phyloP scores from a whole-genome alignment of 2,888 invertebrate genomes.

The Bhutanitis thaidina region DNA sequence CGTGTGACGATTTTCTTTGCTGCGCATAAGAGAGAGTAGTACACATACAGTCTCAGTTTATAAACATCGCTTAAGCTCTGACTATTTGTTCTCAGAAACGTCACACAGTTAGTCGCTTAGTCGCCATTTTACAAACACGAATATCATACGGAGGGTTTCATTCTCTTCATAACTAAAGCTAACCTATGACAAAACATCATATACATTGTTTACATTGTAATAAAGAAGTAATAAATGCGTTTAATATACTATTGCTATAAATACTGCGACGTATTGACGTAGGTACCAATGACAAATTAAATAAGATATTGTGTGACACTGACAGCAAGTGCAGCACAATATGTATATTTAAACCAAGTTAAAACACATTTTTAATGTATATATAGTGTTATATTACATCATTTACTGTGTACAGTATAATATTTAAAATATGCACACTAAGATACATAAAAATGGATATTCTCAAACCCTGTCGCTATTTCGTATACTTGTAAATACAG shows the following conservation, averaged over 20 bases:
- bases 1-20: constrained; percentile 24
- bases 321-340: too few relatives aligned
- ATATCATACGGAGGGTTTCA: not conserved
- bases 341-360: too few relatives aligned
- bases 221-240: too few relatives aligned
- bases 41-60: constrained; percentile 40
- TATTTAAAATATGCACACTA: too few relatives aligned
- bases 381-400: too few relatives aligned
- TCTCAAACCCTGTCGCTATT: too few relatives aligned
- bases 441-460: too few relatives aligned
- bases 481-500: too few relatives aligned
- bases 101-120: constrained; percentile 11
- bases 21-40: constrained; percentile 19
- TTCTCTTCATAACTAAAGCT: not conserved
- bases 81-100: constrained; percentile 38
- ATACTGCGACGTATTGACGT: not conserved
- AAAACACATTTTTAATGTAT: too few relatives aligned
- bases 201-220: not conserved
- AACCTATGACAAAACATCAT: not conserved
- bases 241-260: not conserved
- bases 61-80: constrained; percentile 50
- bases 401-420: too few relatives aligned
- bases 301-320: too few relatives aligned
- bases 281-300: too few relatives aligned
- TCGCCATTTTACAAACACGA: constrained; percentile 14